Evolutionary conservation across 2,888 invertebrate genomes (phyloP).

Genomic region (Dexiosoma caninum): DNA sequence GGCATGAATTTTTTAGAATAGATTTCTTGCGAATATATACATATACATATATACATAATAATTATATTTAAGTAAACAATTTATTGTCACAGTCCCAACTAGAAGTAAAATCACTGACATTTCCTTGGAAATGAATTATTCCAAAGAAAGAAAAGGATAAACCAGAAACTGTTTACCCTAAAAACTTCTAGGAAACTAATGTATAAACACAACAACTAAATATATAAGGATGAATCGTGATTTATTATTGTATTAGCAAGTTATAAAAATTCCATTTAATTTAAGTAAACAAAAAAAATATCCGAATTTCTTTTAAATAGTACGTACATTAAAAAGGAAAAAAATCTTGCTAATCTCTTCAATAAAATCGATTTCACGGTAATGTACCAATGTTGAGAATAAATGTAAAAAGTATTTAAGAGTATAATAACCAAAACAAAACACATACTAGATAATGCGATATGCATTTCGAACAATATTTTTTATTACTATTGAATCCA

Average conservation of each 20-base stretch:
- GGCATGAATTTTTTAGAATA: too few species aligned
- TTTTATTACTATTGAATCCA: too few species aligned
- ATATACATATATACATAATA: too few species aligned
- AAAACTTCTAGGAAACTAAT: too few species aligned
- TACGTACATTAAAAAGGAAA: neutral
- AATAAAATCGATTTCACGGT: slow-evolving; percentile 35
- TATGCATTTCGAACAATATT: too few species aligned
- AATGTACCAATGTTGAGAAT: slow-evolving; percentile 23
- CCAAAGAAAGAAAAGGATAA: neutral
- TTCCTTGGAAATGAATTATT: neutral
- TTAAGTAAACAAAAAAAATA: too few species aligned
- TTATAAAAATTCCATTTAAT: too few species aligned
- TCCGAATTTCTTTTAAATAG: neutral
- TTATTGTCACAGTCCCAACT: neutral
- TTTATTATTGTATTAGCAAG: too few species aligned
- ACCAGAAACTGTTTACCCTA: neutral
- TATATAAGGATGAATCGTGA: too few species aligned
- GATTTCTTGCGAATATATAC: too few species aligned
- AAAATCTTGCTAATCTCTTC: neutral
- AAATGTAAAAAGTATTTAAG: slow-evolving; percentile 4
- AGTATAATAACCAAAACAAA: neutral
- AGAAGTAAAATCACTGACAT: neutral
- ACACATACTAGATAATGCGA: too few species aligned
- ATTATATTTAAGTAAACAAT: neutral
- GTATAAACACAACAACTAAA: too few species aligned